These are phyloP conservation scores for Pontoporia blainvillei DNA, from an alignment of 2,113 vertebrate species.

Conservation along the genomic window DNA sequence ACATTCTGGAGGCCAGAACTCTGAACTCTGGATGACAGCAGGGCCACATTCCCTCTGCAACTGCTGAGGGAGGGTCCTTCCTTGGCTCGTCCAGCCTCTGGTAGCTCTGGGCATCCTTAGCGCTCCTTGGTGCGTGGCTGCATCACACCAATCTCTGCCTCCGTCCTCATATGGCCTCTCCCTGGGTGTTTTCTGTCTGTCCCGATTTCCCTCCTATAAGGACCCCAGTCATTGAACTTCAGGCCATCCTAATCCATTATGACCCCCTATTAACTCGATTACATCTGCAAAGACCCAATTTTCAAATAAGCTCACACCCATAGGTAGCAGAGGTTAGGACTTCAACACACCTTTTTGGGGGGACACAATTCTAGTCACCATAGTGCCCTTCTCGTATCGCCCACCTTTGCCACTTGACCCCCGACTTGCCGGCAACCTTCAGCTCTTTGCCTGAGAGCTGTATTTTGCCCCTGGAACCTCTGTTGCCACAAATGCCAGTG, in stretches of 20 bases:
- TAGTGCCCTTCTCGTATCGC: too few relatives aligned
- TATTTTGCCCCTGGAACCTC: background rate
- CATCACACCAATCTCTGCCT: background rate
- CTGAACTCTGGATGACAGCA: background rate
- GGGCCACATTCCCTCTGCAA: accelerated
- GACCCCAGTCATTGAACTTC: too few relatives aligned
- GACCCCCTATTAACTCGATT: background rate
- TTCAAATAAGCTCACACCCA: background rate
- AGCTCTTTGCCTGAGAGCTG: background rate
- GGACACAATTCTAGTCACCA: background rate
- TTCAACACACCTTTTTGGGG: background rate
- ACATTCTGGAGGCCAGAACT: background rate
- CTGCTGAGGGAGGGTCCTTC: background rate
- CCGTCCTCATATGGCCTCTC: accelerated
- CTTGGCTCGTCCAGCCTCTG: background rate
- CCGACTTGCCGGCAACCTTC: background rate
- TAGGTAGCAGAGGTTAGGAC: background rate
- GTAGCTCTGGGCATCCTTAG: too few relatives aligned
- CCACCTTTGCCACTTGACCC: background rate
- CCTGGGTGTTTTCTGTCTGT: background rate
- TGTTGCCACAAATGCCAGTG: background rate
- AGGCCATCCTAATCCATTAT: background rate
- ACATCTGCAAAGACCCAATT: background rate
- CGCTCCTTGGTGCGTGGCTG: accelerated
- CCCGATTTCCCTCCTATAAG: background rate